These are phyloP conservation scores for Ornithorhynchus anatinus DNA, from an alignment of 2,113 vertebrate species.

Conservation along the genomic window DNA sequence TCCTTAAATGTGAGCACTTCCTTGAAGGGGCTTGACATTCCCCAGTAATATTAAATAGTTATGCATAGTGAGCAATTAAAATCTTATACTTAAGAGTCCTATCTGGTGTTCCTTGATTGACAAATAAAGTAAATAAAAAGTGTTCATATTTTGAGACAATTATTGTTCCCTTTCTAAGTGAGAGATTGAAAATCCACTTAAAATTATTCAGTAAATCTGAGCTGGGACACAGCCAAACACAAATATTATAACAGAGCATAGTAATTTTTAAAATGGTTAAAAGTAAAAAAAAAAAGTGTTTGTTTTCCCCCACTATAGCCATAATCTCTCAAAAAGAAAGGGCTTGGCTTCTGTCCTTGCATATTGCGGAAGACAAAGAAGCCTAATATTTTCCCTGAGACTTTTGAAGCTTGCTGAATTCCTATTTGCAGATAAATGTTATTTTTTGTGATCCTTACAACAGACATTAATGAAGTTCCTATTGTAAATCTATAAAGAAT, in stretches of 20 bases:
- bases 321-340: constrained; percentile 33
- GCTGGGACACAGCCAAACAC: constrained; percentile 40
- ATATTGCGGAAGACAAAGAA: constrained; percentile 46
- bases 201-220: constrained; percentile 61
- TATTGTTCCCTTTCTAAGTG: constrained; percentile 47
- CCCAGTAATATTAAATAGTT: constrained; percentile 54
- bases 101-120: constrained; percentile 27
- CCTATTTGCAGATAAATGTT: constrained; percentile 72
- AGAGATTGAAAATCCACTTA: constrained; percentile 50
- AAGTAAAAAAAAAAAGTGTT: neutral
- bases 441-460: constrained; percentile 70
- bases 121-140: constrained; percentile 66
- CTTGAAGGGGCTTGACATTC: constrained; percentile 37
- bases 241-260: constrained; percentile 27
- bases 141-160: constrained; percentile 51
- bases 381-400: constrained; percentile 36
- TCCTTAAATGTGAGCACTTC: constrained; percentile 55
- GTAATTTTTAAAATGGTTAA: constrained; percentile 8
- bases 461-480: constrained; percentile 85
- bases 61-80: constrained; percentile 50
- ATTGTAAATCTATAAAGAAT: constrained; percentile 87
- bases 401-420: constrained; percentile 67
- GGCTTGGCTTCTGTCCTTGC: neutral
- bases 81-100: constrained; percentile 40
- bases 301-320: neutral